Percentiles rank a stretch among this genome's conserved stretches.
Conservation (phyloP, 2,797 vertebrate species). For the Argentina silus region DNA sequence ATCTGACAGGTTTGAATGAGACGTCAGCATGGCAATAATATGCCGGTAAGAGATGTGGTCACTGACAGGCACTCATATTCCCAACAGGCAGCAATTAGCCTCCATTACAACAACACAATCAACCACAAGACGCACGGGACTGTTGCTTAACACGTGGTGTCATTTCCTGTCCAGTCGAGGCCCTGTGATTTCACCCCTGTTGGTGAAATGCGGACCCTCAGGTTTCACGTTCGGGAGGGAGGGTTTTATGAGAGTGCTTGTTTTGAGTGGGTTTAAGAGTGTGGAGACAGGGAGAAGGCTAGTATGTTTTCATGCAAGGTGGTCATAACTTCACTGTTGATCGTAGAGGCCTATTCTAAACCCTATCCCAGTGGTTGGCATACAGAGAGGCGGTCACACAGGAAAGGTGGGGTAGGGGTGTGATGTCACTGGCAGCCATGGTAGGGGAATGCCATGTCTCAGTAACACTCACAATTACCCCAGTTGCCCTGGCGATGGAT, state of each 20-base stretch:
- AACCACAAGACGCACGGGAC: conserved; percentile 38
- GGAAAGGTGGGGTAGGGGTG: conserved; percentile 51
- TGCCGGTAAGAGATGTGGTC: conserved; percentile 8
- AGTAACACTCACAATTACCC: conserved; percentile 34
- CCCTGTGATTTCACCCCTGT: conserved; percentile 18
- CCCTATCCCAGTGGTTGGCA: conserved; percentile 2
- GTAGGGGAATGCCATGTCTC: conserved; percentile 32
- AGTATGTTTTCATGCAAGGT: conserved; percentile 45
- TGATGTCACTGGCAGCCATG: conserved; percentile 19
- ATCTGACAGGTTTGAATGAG: conserved; percentile 44
- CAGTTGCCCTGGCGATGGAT: conserved; percentile 27
- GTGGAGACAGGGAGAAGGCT: conserved; percentile 27
- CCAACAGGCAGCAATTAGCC: conserved; percentile 42
- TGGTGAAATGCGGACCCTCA: conserved; percentile 19
- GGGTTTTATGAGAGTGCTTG: conserved; percentile 1
- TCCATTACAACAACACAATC: conserved; percentile 39
- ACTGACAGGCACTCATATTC: conserved; percentile 30
- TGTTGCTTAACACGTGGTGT: conserved; percentile 38
- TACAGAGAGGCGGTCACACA: conserved; percentile 23
- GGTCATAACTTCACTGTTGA: conserved; percentile 40
- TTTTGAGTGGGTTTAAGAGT: conserved; percentile 14
- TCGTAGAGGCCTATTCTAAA: conserved; percentile 55
- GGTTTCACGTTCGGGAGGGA: conserved; percentile 38
- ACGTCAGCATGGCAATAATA: conserved; percentile 18
- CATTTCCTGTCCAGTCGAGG: conserved; percentile 50